Evolutionary conservation across 2,888 invertebrate species (phyloP).

Genomic region (Ischnura elegans): DNA sequence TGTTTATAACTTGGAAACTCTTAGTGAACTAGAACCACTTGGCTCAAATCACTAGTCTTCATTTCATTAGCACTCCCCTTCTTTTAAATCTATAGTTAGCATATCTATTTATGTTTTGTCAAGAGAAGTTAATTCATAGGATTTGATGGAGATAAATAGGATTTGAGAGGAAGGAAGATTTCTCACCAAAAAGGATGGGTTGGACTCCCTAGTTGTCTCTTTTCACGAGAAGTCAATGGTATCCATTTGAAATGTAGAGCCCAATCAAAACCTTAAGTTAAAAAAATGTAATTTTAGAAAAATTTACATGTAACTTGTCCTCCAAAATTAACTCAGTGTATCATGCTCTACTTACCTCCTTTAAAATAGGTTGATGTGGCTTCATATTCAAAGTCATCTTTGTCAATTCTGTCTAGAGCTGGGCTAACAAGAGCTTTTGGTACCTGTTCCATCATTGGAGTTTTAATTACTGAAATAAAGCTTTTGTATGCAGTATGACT

Average conservation of each 20-base stretch:
- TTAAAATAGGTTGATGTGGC: conserved; percentile 45
- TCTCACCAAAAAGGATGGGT: conserved; percentile 55
- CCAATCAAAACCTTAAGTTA: conserved; percentile 49
- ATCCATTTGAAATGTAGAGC: conserved; percentile 50
- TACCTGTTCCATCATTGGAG: conserved; percentile 38
- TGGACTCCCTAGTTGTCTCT: conserved; percentile 42
- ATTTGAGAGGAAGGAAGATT: not conserved
- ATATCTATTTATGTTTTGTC: too few species aligned
- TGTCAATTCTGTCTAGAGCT: conserved; percentile 49
- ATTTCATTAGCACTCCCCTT: too few species aligned
- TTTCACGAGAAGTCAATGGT: conserved; percentile 45
- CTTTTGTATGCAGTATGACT: conserved; percentile 2
- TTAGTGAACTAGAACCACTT: too few species aligned
- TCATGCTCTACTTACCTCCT: conserved; percentile 13
- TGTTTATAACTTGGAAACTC: too few species aligned
- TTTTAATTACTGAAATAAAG: conserved; percentile 35
- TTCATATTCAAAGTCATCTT: conserved; percentile 60
- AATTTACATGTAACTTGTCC: not conserved
- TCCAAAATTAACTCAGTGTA: not conserved
- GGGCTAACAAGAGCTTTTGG: conserved; percentile 58
- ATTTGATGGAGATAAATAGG: not conserved
- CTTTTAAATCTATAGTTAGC: too few species aligned
- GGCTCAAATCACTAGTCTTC: too few species aligned
- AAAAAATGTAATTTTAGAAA: not conserved
- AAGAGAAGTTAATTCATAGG: not conserved